phyloP scores from a whole-genome alignment of 2,888 invertebrate species.

The Drosophila nigricruria region DNA sequence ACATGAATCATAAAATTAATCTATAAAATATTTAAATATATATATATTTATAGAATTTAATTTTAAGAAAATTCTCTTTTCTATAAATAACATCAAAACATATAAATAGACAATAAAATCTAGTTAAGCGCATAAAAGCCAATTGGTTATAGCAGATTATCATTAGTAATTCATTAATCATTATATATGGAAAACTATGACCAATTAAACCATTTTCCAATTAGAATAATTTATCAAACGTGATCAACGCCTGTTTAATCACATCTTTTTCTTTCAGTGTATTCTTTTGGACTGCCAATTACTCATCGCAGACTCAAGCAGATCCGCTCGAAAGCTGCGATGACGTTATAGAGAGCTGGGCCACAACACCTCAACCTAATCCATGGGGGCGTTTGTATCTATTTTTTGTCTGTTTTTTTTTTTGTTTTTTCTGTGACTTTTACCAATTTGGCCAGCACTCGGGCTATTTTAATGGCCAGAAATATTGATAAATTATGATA shows the following conservation, averaged over 20 bases:
- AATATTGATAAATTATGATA: conserved; percentile 80
- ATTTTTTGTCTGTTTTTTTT: not conserved
- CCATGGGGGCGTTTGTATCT: conserved; percentile 56
- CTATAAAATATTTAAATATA: not conserved
- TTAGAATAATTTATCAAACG: not conserved
- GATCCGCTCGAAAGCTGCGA: conserved; percentile 45
- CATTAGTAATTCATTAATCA: not conserved
- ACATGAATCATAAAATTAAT: not conserved
- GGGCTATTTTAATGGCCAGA: conserved; percentile 54
- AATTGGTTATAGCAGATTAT: not conserved
- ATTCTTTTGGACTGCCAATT: conserved; percentile 21
- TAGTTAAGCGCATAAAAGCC: not conserved
- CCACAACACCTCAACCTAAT: conserved; percentile 5
- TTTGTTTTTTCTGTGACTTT: conserved; percentile 1
- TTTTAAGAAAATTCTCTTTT: not conserved
- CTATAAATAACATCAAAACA: not conserved
- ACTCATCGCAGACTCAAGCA: conserved; percentile 37
- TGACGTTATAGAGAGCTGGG: conserved; percentile 59
- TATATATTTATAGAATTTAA: not conserved
- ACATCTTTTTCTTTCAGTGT: conserved; percentile 26
- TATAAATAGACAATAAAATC: not conserved
- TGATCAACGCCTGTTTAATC: not conserved
- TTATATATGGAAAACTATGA: not conserved
- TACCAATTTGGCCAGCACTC: conserved; percentile 38
- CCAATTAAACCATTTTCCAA: not conserved